A percentile compares a stretch with the other conserved stretches of the same genome.
phyloP scores from a whole-genome alignment of 1,140 invertebrate genomes.

The Trinorchestia longiramus region DNA sequence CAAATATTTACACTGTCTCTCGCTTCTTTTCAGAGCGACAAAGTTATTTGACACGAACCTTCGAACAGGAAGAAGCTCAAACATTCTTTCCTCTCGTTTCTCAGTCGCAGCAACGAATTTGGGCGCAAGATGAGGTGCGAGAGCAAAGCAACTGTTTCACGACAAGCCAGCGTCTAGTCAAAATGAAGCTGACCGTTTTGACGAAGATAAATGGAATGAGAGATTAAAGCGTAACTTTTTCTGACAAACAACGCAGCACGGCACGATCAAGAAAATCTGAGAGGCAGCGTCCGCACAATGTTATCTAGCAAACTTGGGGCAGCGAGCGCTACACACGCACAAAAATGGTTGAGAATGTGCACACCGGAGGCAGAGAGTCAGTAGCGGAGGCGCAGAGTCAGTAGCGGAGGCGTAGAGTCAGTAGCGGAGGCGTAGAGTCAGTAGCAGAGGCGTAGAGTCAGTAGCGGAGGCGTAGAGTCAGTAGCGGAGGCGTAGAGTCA shows the following conservation, averaged over 20 bases:
- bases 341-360: neutral
- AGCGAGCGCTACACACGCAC: too few species aligned
- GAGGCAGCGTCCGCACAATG: neutral
- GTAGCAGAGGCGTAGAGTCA: too few species aligned
- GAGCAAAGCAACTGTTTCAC: neutral
- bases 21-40: neutral
- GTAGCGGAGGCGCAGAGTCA: neutral
- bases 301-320: neutral
- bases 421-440: too few species aligned
- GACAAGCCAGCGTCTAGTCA: neutral
- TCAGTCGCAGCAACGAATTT: neutral
- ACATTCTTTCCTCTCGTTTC: neutral
- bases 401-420: neutral
- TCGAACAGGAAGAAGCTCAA: neutral
- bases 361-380: neutral
- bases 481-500: too few species aligned
- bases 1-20: neutral
- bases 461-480: too few species aligned
- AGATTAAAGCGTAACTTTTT: neutral
- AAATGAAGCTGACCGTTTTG: neutral
- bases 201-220: conserved; percentile 1
- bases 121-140: neutral
- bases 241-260: neutral
- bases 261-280: neutral
- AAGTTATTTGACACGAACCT: conserved; percentile 24